Conservation (phyloP, 2,113 vertebrate genomes). For the Cygnus buccinator region DNA sequence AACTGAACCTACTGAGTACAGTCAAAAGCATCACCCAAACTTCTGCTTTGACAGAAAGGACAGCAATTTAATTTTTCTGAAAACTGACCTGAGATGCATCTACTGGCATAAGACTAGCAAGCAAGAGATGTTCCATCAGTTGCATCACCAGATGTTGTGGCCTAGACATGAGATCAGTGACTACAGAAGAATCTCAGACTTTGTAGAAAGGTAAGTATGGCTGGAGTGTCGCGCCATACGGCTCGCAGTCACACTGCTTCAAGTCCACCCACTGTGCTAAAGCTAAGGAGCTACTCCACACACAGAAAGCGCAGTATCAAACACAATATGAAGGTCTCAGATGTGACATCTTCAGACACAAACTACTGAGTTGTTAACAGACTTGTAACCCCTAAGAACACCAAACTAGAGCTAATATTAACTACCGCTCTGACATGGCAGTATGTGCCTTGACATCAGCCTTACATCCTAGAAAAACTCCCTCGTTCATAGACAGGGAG, state of each 20-base stretch:
- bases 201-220: not conserved
- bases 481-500: rapidly evolving
- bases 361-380: not conserved
- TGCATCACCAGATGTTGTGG: not conserved
- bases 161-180: not conserved
- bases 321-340: not conserved
- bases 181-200: not conserved
- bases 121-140: not conserved
- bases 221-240: not conserved
- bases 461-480: not conserved
- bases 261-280: not conserved
- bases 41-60: not conserved
- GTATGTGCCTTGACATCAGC: not conserved
- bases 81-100: not conserved
- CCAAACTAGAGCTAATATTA: rapidly evolving
- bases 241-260: not conserved
- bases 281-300: not conserved
- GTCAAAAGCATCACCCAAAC: not conserved
- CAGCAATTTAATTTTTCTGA: not conserved
- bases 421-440: not conserved
- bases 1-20: not conserved
- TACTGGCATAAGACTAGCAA: not conserved
- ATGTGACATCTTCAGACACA: not conserved
- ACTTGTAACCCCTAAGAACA: not conserved
- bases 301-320: not conserved